phyloP scores from a whole-genome alignment of 2,888 invertebrate species.

The Erynnis tages region DNA sequence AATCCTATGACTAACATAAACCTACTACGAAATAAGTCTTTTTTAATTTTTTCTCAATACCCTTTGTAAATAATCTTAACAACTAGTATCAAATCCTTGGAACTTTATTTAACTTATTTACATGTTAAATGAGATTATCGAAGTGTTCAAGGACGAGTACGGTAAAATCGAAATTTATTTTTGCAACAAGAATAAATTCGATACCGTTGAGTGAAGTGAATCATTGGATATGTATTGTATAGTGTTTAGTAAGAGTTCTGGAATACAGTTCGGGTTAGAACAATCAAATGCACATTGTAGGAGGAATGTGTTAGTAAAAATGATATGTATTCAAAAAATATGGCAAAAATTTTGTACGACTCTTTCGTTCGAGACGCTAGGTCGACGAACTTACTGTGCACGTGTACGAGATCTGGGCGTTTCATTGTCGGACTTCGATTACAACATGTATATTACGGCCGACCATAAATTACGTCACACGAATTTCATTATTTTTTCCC shows the following conservation, averaged over 20 bases:
- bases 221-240: background rate
- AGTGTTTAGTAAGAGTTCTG: background rate
- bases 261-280: background rate
- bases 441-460: too few relatives aligned
- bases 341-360: conserved; percentile 67
- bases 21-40: conserved; percentile 68
- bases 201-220: background rate
- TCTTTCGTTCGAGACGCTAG: background rate
- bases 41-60: conserved; percentile 50
- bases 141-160: conserved; percentile 13
- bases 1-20: conserved; percentile 42
- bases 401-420: too few relatives aligned
- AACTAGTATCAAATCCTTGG: conserved; percentile 64
- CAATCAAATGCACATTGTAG: conserved; percentile 39
- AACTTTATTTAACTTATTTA: conserved; percentile 40
- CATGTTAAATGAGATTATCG: conserved; percentile 13
- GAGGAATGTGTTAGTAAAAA: conserved; percentile 67
- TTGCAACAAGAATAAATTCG: conserved; percentile 10
- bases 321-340: conserved; percentile 69
- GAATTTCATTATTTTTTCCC: too few relatives aligned
- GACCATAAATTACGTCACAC: too few relatives aligned
- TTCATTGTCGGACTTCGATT: background rate
- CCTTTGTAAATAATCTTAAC: conserved; percentile 47
- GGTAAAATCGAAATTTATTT: background rate
- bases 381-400: background rate